Evolutionary conservation across 2,888 invertebrate genomes (phyloP).

Genomic region (Lacanobia oleracea): DNA sequence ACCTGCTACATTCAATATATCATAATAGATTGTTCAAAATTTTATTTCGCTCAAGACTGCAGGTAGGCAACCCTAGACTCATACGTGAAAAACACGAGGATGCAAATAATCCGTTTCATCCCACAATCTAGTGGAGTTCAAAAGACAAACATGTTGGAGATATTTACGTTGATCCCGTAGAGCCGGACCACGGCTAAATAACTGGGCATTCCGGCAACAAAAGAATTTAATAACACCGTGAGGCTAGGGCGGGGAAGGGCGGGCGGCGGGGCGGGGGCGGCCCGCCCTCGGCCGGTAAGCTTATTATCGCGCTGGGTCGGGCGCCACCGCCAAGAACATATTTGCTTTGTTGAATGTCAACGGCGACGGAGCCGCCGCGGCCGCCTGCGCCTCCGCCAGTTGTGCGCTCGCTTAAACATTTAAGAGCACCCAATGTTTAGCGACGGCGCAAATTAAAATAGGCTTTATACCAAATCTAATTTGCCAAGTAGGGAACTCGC

Average conservation of each 20-base stretch:
- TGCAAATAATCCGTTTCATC: conserved; percentile 81
- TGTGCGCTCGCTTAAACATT: conserved; percentile 87
- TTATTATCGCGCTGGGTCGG: conserved; percentile 83
- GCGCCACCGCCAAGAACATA: conserved; percentile 81
- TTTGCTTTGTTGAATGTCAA: conserved; percentile 88
- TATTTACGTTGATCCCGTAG: conserved; percentile 84
- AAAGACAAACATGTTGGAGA: conserved; percentile 79
- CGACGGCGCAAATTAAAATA: conserved; percentile 89
- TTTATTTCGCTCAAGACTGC: conserved; percentile 59
- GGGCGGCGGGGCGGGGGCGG: conserved; percentile 70
- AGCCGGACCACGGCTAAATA: conserved; percentile 83
- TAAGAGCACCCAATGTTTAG: conserved; percentile 88
- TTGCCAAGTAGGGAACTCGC: conserved; percentile 85
- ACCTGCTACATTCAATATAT: conserved; percentile 79
- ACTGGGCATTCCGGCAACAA: conserved; percentile 85
- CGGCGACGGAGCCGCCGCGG: conserved; percentile 72
- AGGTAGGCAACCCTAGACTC: conserved; percentile 45
- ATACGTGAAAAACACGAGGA: conserved; percentile 66
- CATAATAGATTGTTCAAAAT: conserved; percentile 75
- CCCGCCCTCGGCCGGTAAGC: conserved; percentile 84
- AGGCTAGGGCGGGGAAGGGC: conserved; percentile 75
- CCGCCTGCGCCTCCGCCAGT: conserved; percentile 66
- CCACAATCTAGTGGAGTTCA: conserved; percentile 78
- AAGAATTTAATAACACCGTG: conserved; percentile 88
- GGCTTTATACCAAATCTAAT: conserved; percentile 90